Base-by-base conservation (phyloP, 2,797 vertebrate species). In the Pelochelys cantorii region DNA sequence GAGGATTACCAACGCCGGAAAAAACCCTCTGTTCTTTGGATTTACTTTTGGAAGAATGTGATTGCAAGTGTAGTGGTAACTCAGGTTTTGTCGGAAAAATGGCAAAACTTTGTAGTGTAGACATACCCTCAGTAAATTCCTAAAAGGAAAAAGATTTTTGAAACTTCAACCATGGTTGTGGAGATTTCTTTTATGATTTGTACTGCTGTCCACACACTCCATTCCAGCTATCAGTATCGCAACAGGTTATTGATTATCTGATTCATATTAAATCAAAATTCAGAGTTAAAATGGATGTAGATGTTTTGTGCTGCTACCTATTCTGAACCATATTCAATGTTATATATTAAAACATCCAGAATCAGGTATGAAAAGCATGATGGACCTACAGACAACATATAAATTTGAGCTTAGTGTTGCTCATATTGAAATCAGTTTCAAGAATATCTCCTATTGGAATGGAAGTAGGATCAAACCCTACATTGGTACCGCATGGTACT, bases 201-300 rank as follows among this genome's bases (percentile, higher is more conserved):
- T 74, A 42, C 2, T 86, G 71, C 22, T 4, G 5, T 62, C 1
- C 4, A 11, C 2, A 1, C 31, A 4, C 15, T 42, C 3, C 1
- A 88, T 89, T 80, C 34, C 9, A 60, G 56, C 37, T 37, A 60
- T 25, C 48, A 93, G n/a, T 15, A 5, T 37, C 37, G 37, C 37
- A 37, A 37, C 37, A 37, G 37, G 37, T 37, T 37, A 37, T 37
- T 37, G 37, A 37, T 37, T 37, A 37, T 57, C 80, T 88, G 7
- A 42, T 90, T 87, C 1, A 60, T 78, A 37, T 88, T 7, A 65
- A 74, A 42, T 65, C 1, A 81, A 83, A 5, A 48, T 85, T 93
- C 22, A 59, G n/a, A 59, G 11, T 22, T 10, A 53, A 15, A 78
- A 55, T 1, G 57, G 0, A 65, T 52, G 74, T 20, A 84, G 2